Percentiles rank a stretch among this genome's conserved stretches.
These are phyloP conservation scores for Dromas ardeola DNA, from an alignment of 2,113 vertebrate genomes.

Conservation along the genomic window DNA sequence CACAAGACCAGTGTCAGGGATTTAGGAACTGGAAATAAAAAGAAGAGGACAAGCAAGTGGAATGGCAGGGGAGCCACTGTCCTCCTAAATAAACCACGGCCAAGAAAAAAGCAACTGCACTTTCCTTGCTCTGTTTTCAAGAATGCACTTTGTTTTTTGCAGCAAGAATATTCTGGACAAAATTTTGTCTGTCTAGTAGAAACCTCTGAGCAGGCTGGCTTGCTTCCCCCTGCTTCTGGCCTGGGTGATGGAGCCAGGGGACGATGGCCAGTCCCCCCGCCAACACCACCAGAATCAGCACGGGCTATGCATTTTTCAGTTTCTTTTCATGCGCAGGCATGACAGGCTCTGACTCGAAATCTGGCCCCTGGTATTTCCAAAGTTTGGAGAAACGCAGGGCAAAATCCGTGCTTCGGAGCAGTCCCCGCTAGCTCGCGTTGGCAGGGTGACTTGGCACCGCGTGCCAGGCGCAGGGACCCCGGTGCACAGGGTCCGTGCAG, in stretches of 20 bases:
- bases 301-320: neutral
- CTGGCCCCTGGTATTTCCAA: neutral
- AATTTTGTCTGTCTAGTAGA: neutral
- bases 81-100: neutral
- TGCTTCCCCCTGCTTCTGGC: neutral
- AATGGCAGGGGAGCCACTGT: neutral
- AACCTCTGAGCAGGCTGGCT: neutral
- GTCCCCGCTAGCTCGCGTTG: rapidly evolving
- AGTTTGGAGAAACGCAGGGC: neutral
- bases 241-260: neutral
- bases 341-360: neutral
- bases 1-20: neutral
- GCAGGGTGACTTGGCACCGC: neutral
- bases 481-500: neutral
- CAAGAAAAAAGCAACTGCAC: neutral
- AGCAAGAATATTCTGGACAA: neutral
- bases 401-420: neutral
- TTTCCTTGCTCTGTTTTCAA: neutral
- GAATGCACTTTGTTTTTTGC: neutral
- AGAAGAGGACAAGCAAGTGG: neutral
- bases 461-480: neutral
- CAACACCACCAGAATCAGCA: neutral
- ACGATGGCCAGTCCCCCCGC: neutral
- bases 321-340: neutral
- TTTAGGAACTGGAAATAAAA: neutral